phyloP scores from a whole-genome alignment of 23 tunicate species.

The Styela plicata region DNA sequence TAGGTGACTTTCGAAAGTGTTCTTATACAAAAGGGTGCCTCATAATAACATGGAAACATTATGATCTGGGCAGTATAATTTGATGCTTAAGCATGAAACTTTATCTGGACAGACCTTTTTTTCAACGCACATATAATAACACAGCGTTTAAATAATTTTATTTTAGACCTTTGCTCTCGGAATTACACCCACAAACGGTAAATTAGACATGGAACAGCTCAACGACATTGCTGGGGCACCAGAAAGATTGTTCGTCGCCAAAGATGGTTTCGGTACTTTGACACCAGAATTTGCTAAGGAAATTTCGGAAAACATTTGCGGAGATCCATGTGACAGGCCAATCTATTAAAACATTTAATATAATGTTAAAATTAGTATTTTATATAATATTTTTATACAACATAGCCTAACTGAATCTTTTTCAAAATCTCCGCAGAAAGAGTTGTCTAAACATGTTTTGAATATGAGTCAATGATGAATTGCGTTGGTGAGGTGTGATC shows the following conservation, averaged over 20 bases:
- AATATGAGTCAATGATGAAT: too few species aligned
- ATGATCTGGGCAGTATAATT: too few species aligned
- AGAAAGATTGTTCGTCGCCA: constrained; percentile 43
- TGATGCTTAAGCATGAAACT: too few species aligned
- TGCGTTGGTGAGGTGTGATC: too few species aligned
- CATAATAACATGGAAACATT: too few species aligned
- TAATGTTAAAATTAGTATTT: not conserved
- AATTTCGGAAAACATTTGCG: constrained; percentile 40
- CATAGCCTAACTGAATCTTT: too few species aligned
- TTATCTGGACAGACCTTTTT: too few species aligned
- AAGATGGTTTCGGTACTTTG: constrained; percentile 62
- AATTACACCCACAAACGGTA: constrained; percentile 57
- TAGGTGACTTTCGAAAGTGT: not conserved
- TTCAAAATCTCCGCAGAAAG: too few species aligned
- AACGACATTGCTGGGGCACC: constrained; percentile 56
- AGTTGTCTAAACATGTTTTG: too few species aligned
- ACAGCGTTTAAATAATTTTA: too few species aligned
- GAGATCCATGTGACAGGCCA: constrained; percentile 50
- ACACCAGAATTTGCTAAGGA: constrained; percentile 41
- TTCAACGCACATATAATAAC: too few species aligned
- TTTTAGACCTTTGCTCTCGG: constrained; percentile 75
- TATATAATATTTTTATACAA: not conserved
- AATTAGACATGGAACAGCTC: constrained; percentile 60
- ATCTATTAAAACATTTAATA: too few species aligned
- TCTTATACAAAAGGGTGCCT: not conserved